phyloP scores from a whole-genome alignment of 92 coral and sea anemone species.

The Zoanthus gigantus region DNA sequence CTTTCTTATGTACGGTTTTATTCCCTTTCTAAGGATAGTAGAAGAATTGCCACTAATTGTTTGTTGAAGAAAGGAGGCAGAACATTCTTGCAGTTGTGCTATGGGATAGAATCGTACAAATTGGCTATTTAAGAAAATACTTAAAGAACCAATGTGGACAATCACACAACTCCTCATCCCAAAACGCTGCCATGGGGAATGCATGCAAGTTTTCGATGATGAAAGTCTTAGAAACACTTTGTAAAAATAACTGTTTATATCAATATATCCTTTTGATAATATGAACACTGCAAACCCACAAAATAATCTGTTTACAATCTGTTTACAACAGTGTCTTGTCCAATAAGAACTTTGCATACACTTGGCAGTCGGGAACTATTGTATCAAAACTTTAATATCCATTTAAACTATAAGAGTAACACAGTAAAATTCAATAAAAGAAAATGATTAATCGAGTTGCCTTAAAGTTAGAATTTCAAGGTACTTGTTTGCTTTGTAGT shows the following conservation, averaged over 20 bases:
- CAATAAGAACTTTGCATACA: neutral
- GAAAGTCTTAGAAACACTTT: neutral
- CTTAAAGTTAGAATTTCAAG: neutral
- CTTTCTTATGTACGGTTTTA: too few relatives aligned
- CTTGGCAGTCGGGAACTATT: neutral
- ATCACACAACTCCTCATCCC: neutral
- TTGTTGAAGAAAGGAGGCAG: too few relatives aligned
- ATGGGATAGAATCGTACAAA: too few relatives aligned
- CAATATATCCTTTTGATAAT: slow-evolving; percentile 7
- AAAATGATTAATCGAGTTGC: neutral
- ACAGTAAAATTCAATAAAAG: neutral
- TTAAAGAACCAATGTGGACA: neutral
- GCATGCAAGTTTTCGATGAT: too few relatives aligned
- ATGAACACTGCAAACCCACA: neutral
- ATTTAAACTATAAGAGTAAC: neutral
- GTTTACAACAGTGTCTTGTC: neutral
- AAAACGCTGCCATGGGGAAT: slow-evolving; percentile 8
- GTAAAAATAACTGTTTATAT: neutral
- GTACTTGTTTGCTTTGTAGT: neutral
- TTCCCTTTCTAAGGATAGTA: too few relatives aligned
- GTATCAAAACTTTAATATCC: neutral
- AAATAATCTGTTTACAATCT: slow-evolving; percentile 13
- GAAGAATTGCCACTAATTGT: too few relatives aligned
- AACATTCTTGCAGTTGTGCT: too few relatives aligned
- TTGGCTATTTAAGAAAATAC: neutral